Conservation (phyloP, 2,797 vertebrate genomes). For the Aphelocoma californica region DNA sequence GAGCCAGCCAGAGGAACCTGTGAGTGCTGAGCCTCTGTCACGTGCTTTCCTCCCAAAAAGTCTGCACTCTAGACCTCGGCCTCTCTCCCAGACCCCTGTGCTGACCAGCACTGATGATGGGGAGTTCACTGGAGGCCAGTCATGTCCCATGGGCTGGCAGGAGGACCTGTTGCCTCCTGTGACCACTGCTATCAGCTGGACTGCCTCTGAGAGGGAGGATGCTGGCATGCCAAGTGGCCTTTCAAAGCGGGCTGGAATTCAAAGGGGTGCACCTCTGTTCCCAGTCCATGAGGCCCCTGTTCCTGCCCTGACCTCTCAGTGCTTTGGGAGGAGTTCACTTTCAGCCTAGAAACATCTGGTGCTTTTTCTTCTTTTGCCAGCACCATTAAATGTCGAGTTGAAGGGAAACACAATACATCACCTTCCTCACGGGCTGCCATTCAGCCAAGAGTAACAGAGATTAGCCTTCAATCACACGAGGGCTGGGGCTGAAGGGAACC, state of each 20-base stretch:
- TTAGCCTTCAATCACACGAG: conserved; percentile 47
- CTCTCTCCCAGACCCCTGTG: background rate
- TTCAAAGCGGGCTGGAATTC: background rate
- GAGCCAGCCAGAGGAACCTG: background rate
- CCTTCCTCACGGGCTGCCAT: background rate
- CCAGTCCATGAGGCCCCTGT: fast-evolving
- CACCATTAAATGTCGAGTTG: background rate
- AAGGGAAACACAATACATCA: conserved; percentile 42
- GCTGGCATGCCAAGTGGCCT: background rate
- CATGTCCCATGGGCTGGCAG: background rate
- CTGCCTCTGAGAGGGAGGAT: background rate
- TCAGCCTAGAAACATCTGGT: background rate
- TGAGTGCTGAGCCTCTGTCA: background rate
- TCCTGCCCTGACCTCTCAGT: background rate
- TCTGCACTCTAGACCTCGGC: background rate
- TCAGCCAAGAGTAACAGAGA: conserved; percentile 36
- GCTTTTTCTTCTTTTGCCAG: background rate
- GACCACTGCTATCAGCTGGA: background rate
- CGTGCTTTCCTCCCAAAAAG: background rate
- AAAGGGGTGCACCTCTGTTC: background rate
- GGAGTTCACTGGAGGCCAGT: background rate
- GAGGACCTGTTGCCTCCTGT: background rate
- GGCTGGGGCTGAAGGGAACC: background rate
- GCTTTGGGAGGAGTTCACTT: background rate
- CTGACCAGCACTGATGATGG: background rate